phyloP scores from a whole-genome alignment of 2,797 vertebrate genomes.

The Periophthalmus magnuspinnatus region DNA sequence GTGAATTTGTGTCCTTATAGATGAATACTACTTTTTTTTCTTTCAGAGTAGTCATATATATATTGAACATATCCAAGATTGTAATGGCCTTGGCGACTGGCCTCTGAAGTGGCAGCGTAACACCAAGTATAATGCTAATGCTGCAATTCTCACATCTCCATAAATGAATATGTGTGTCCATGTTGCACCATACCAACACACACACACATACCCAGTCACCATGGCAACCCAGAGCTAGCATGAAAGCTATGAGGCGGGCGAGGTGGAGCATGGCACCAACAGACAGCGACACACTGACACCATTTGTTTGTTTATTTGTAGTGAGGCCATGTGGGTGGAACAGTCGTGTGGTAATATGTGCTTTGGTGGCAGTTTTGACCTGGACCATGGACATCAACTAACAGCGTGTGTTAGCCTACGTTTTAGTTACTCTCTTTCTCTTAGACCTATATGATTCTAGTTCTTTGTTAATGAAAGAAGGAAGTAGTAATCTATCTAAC shows the following conservation, averaged over 20 bases:
- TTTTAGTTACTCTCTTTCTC: neutral
- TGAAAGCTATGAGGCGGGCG: conserved; percentile 70
- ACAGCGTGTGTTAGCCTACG: neutral
- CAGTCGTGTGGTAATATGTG: conserved; percentile 54
- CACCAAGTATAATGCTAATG: conserved; percentile 56
- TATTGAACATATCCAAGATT: neutral
- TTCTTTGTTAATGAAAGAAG: neutral
- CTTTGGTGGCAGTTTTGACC: conserved; percentile 52
- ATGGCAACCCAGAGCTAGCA: conserved; percentile 78
- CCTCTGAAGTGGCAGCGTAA: conserved; percentile 54
- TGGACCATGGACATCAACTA: conserved; percentile 13
- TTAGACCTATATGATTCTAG: neutral
- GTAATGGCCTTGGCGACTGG: conserved; percentile 19
- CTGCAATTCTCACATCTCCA: conserved; percentile 65
- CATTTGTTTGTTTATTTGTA: conserved; percentile 19
- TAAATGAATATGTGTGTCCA: conserved; percentile 58
- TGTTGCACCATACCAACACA: conserved; percentile 63
- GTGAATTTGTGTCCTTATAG: too few relatives aligned
- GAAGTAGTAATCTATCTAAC: too few relatives aligned
- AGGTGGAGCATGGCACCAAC: conserved; percentile 75
- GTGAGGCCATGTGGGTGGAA: conserved; percentile 17
- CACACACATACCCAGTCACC: conserved; percentile 69
- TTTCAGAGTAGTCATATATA: too few relatives aligned
- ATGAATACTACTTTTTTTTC: too few relatives aligned
- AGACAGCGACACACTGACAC: conserved; percentile 66